Percentiles rank a stretch among this genome's conserved stretches.
Conservation (phyloP, 2,797 vertebrate genomes). For the Antrozous pallidus region DNA sequence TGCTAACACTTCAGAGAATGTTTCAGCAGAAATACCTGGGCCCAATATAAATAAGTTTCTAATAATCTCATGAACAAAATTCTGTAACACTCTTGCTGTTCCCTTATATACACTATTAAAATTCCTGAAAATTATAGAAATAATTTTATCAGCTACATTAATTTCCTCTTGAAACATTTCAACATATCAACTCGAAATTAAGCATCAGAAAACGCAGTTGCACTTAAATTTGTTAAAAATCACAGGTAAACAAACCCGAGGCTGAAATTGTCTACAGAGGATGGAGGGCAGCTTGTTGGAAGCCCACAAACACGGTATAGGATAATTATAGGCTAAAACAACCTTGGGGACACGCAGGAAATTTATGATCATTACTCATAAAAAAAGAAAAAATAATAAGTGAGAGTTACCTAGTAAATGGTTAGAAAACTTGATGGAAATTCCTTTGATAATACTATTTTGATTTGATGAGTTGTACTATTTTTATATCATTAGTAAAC, state of each 20-base stretch:
- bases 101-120: constrained; percentile 49
- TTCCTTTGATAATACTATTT: constrained; percentile 73
- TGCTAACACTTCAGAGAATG: not conserved
- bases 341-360: constrained; percentile 60
- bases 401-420: constrained; percentile 67
- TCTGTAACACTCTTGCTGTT: constrained; percentile 1
- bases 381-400: constrained; percentile 45
- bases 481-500: constrained; percentile 77
- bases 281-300: constrained; percentile 62
- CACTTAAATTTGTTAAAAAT: constrained; percentile 74
- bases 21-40: not conserved
- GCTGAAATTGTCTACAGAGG: constrained; percentile 70
- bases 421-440: constrained; percentile 73
- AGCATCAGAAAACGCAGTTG: constrained; percentile 54
- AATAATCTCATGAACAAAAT: constrained; percentile 57
- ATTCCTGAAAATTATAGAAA: constrained; percentile 67
- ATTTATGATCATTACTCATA: constrained; percentile 71
- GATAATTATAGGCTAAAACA: constrained; percentile 71
- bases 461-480: constrained; percentile 77
- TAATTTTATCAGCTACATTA: constrained; percentile 62
- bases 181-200: constrained; percentile 64
- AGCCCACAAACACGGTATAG: constrained; percentile 64
- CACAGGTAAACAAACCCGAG: constrained; percentile 71
- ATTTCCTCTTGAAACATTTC: constrained; percentile 67
- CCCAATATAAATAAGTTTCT: constrained; percentile 24